These are phyloP conservation scores for Pseudolycoriella hygida DNA, from an alignment of 2,888 invertebrate species.

Conservation along the genomic window DNA sequence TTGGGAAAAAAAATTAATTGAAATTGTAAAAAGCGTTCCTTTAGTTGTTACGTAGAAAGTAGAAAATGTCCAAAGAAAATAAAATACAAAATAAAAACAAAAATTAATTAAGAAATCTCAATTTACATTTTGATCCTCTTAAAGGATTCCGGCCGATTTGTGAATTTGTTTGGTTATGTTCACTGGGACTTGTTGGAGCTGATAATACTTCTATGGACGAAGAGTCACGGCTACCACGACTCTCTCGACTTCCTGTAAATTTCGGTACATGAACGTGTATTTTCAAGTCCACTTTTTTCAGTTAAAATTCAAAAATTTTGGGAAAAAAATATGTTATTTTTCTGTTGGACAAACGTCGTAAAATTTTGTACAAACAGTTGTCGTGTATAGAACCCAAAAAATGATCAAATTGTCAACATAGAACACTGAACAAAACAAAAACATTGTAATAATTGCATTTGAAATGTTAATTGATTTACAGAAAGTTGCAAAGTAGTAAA, in stretches of 20 bases:
- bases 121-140: slow-evolving; percentile 61
- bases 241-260: slow-evolving; percentile 13
- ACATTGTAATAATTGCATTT: too few species aligned
- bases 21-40: too few species aligned
- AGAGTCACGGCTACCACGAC: slow-evolving; percentile 25
- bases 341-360: slow-evolving; percentile 5
- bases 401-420: background rate
- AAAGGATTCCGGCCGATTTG: slow-evolving; percentile 57
- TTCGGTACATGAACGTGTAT: background rate
- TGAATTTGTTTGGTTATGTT: slow-evolving; percentile 26
- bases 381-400: background rate
- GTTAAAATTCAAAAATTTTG: background rate
- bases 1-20: too few species aligned
- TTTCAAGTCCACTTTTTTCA: background rate
- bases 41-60: too few species aligned
- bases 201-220: slow-evolving; percentile 25
- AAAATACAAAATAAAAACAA: background rate
- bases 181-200: slow-evolving; percentile 56
- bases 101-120: background rate
- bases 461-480: too few species aligned
- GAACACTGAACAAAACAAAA: background rate
- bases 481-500: too few species aligned
- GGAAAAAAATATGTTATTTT: background rate
- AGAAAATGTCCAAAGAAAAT: background rate
- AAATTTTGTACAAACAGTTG: background rate